A percentile compares a stretch with the other conserved stretches of the same genome.
Conservation (phyloP, 2,888 invertebrate genomes). For the Cheilosia grossa region DNA sequence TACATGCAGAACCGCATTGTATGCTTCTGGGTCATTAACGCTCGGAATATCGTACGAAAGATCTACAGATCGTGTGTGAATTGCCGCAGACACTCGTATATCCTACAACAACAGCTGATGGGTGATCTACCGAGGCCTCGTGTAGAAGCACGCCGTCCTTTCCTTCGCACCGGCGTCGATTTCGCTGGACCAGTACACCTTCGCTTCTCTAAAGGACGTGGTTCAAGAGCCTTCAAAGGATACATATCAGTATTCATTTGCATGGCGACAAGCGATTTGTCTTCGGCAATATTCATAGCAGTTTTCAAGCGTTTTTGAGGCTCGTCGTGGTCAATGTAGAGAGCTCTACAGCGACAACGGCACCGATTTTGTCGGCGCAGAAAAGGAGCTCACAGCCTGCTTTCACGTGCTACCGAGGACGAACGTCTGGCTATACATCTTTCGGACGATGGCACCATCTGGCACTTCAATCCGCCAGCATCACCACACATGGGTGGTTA, state of each 20-base stretch:
- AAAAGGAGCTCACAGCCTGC: slow-evolving; percentile 9
- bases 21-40: slow-evolving; percentile 41
- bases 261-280: slow-evolving; percentile 44
- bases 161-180: slow-evolving; percentile 29
- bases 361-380: slow-evolving; percentile 25
- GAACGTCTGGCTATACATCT: slow-evolving; percentile 8
- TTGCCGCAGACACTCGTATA: slow-evolving; percentile 12
- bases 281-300: slow-evolving; percentile 21
- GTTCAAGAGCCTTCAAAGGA: slow-evolving; percentile 33
- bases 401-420: not conserved
- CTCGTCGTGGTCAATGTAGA: not conserved
- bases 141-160: slow-evolving; percentile 18
- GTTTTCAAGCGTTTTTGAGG: not conserved
- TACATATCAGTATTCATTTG: slow-evolving; percentile 38
- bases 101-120: slow-evolving; percentile 7
- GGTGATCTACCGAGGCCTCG: slow-evolving; percentile 22
- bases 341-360: not conserved
- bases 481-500: slow-evolving; percentile 41
- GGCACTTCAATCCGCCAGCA: slow-evolving; percentile 35
- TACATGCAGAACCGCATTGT: slow-evolving; percentile 36
- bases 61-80: slow-evolving; percentile 26
- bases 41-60: slow-evolving; percentile 22
- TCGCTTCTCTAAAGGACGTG: slow-evolving; percentile 42
- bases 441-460: slow-evolving; percentile 4
- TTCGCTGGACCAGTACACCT: slow-evolving; percentile 32